A percentile compares a stretch with the other conserved stretches of the same genome.
Evolutionary conservation across 2,888 invertebrate species (phyloP).

Genomic region (Elmis aenea): DNA sequence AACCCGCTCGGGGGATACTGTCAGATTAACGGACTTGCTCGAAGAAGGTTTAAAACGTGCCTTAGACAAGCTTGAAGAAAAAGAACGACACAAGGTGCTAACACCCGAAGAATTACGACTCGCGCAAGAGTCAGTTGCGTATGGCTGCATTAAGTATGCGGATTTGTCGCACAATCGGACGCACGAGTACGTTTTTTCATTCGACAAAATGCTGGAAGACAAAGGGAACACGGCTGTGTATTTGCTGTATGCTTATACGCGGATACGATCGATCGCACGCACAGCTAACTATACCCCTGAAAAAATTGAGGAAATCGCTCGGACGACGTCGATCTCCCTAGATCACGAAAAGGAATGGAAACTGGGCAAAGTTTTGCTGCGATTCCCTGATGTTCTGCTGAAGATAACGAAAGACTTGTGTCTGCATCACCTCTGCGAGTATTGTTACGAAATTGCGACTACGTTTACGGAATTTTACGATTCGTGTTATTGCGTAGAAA

Average conservation of each 20-base stretch:
- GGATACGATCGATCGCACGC: slow-evolving; percentile 87
- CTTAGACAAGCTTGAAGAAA: slow-evolving; percentile 78
- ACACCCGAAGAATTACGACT: slow-evolving; percentile 71
- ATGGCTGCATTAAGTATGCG: slow-evolving; percentile 97
- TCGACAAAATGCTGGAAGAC: slow-evolving; percentile 98
- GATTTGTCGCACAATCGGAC: slow-evolving; percentile 91
- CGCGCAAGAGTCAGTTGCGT: slow-evolving; percentile 90
- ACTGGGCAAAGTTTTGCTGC: slow-evolving; percentile 78
- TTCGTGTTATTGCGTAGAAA: slow-evolving; percentile 94
- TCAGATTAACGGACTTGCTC: slow-evolving; percentile 74
- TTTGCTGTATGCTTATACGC: slow-evolving; percentile 86
- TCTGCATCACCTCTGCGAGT: slow-evolving; percentile 89
- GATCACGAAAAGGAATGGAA: slow-evolving; percentile 93
- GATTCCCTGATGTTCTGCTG: slow-evolving; percentile 82
- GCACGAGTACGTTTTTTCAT: slow-evolving; percentile 96
- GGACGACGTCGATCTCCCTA: slow-evolving; percentile 60
- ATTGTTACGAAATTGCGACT: slow-evolving; percentile 89
- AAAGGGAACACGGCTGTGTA: slow-evolving; percentile 99
- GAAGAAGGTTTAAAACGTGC: slow-evolving; percentile 87
- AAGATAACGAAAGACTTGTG: slow-evolving; percentile 78
- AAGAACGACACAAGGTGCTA: slow-evolving; percentile 79
- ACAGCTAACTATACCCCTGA: slow-evolving; percentile 65
- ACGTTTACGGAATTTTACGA: slow-evolving; percentile 97
- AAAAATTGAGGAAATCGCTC: slow-evolving; percentile 57
- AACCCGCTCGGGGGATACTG: slow-evolving; percentile 94